Evolutionary conservation across 2,888 invertebrate genomes (phyloP).

Genomic region (Adelognathus sp.): DNA sequence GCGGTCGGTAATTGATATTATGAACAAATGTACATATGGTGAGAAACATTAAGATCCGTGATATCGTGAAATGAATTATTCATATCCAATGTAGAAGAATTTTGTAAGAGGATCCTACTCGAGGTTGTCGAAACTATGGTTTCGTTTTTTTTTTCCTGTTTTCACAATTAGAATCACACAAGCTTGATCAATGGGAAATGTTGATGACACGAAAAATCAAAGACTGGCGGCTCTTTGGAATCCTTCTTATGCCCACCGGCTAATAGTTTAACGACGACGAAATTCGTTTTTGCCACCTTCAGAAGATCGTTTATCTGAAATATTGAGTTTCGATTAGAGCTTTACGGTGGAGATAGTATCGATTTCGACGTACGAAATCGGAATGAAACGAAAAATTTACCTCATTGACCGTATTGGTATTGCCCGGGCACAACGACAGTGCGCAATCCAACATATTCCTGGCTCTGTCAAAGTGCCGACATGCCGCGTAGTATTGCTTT

Average conservation of each 20-base stretch:
- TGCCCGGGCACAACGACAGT: slow-evolving; percentile 88
- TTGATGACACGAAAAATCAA: slow-evolving; percentile 94
- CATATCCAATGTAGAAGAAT: slow-evolving; percentile 51
- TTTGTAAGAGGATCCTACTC: slow-evolving; percentile 26
- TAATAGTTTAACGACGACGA: slow-evolving; percentile 95
- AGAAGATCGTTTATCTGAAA: slow-evolving; percentile 90
- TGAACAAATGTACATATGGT: slow-evolving; percentile 58
- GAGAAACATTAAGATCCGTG: slow-evolving; percentile 45
- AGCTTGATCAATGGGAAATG: slow-evolving; percentile 96
- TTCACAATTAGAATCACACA: slow-evolving; percentile 66
- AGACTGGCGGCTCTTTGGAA: slow-evolving; percentile 91
- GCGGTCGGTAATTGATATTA: slow-evolving; percentile 43
- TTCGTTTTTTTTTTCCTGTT: slow-evolving; percentile 15
- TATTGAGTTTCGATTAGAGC: slow-evolving; percentile 59
- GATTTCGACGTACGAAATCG: background rate
- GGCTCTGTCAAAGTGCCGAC: slow-evolving; percentile 96
- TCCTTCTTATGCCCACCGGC: slow-evolving; percentile 96
- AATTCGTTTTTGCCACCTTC: slow-evolving; percentile 97
- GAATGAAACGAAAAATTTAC: slow-evolving; percentile 70
- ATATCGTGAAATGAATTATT: slow-evolving; percentile 58
- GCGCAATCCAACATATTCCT: slow-evolving; percentile 92
- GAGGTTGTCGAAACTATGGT: slow-evolving; percentile 35
- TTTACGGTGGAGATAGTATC: background rate
- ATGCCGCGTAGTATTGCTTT: slow-evolving; percentile 88
- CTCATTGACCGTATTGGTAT: slow-evolving; percentile 76